A percentile compares a stretch with the other conserved stretches of the same genome.
Conservation (phyloP, 1,140 invertebrate genomes). For the Cydia splendana region DNA sequence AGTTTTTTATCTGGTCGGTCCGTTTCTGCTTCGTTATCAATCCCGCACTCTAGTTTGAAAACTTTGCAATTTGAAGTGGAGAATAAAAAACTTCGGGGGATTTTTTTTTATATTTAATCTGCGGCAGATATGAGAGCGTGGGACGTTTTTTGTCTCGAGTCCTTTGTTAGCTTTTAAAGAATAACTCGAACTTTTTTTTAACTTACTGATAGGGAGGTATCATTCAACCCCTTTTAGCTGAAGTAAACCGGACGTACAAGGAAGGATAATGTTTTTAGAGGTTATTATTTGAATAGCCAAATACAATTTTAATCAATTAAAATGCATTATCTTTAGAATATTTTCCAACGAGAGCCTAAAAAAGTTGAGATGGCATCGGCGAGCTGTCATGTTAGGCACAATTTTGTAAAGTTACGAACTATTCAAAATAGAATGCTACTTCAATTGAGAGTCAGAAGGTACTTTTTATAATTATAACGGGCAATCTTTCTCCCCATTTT, state of each 20-base stretch:
- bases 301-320: too few relatives aligned
- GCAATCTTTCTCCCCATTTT: too few relatives aligned
- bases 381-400: too few relatives aligned
- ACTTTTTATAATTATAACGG: too few relatives aligned
- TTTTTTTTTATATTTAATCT: not conserved
- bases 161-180: not conserved
- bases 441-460: too few relatives aligned
- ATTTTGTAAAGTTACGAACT: too few relatives aligned
- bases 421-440: too few relatives aligned
- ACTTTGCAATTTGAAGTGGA: conserved; percentile 10
- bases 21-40: conserved; percentile 22
- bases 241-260: not conserved
- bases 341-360: too few relatives aligned
- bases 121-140: not conserved
- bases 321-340: too few relatives aligned
- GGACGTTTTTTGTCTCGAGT: not conserved
- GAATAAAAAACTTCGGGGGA: conserved; percentile 2
- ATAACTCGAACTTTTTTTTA: not conserved
- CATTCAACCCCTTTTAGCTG: not conserved
- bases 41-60: conserved; percentile 20
- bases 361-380: too few relatives aligned
- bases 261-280: too few relatives aligned
- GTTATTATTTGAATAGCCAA: too few relatives aligned
- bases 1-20: not conserved
- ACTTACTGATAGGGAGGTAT: not conserved